These are phyloP conservation scores for Aptenodytes patagonicus DNA, from an alignment of 2,113 vertebrate genomes.

Conservation along the genomic window DNA sequence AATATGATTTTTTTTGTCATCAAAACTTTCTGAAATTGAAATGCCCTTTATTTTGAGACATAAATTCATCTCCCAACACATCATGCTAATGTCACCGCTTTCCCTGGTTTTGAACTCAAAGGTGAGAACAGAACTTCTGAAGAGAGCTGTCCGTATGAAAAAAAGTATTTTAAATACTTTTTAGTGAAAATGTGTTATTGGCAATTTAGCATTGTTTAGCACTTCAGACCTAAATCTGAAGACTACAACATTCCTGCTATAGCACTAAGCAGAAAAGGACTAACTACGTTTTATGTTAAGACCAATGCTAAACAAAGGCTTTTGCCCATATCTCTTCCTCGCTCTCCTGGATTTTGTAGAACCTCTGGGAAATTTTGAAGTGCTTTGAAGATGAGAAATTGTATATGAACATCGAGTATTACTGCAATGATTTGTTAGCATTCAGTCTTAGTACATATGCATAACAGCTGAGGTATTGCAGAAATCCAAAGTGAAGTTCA, in stretches of 20 bases:
- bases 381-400: conserved; percentile 50
- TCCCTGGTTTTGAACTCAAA: conserved; percentile 5
- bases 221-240: conserved; percentile 11
- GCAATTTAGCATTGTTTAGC: conserved; percentile 36
- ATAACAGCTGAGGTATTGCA: conserved; percentile 50
- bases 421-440: conserved; percentile 52
- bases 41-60: not conserved
- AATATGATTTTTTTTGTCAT: not conserved
- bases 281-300: not conserved
- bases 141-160: not conserved
- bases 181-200: conserved; percentile 13
- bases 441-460: conserved; percentile 27
- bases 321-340: not conserved
- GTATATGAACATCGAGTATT: conserved; percentile 6
- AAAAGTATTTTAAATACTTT: not conserved
- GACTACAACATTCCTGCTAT: not conserved
- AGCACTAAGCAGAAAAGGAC: not conserved
- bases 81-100: not conserved
- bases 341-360: conserved; percentile 15
- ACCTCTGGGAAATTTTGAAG: conserved; percentile 49
- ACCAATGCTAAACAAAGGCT: conserved; percentile 13
- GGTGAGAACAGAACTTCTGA: conserved; percentile 19
- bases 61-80: not conserved
- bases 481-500: conserved; percentile 9
- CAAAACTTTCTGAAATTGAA: not conserved